Evolutionary conservation across 1,140 invertebrate species (phyloP).

Genomic region (Drosophila bocqueti): DNA sequence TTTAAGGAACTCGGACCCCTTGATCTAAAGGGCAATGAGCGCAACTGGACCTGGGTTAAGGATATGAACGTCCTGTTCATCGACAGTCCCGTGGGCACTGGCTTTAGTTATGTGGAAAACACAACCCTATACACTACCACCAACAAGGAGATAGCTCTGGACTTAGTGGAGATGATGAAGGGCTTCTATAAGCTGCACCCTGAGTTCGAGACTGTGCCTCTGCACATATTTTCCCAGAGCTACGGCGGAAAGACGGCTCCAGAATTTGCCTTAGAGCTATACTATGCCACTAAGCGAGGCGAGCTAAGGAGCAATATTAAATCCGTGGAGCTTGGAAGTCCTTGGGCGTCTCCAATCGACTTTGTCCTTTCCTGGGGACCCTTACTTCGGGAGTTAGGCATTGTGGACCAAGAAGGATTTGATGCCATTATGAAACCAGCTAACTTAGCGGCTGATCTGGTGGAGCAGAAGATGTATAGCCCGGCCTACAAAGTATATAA

Average conservation of each 20-base stretch:
- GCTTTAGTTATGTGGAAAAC: slow-evolving; percentile 92
- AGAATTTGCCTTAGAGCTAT: slow-evolving; percentile 88
- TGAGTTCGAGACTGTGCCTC: slow-evolving; percentile 89
- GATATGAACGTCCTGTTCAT: slow-evolving; percentile 93
- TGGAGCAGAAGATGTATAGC: slow-evolving; percentile 83
- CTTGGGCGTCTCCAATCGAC: slow-evolving; percentile 94
- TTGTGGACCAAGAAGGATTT: slow-evolving; percentile 88
- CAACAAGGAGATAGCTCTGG: slow-evolving; percentile 91
- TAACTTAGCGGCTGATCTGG: slow-evolving; percentile 85
- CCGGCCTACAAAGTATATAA: slow-evolving; percentile 79
- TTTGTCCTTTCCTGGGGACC: slow-evolving; percentile 92
- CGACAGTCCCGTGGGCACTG: slow-evolving; percentile 95
- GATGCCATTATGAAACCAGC: slow-evolving; percentile 86
- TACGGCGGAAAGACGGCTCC: slow-evolving; percentile 96
- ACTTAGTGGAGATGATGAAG: slow-evolving; percentile 90
- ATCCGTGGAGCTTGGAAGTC: slow-evolving; percentile 93
- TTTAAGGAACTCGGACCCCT: slow-evolving; percentile 92
- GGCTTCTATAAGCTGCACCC: slow-evolving; percentile 88
- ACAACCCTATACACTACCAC: slow-evolving; percentile 86
- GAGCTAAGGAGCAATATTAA: slow-evolving; percentile 90
- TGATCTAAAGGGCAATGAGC: slow-evolving; percentile 87
- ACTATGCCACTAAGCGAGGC: slow-evolving; percentile 88
- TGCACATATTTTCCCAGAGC: slow-evolving; percentile 94
- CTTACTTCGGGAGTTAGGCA: slow-evolving; percentile 86
- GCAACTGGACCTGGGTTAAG: slow-evolving; percentile 92